These are phyloP conservation scores for Galago senegalensis DNA, from an alignment of 2,797 vertebrate genomes.

Conservation along the genomic window DNA sequence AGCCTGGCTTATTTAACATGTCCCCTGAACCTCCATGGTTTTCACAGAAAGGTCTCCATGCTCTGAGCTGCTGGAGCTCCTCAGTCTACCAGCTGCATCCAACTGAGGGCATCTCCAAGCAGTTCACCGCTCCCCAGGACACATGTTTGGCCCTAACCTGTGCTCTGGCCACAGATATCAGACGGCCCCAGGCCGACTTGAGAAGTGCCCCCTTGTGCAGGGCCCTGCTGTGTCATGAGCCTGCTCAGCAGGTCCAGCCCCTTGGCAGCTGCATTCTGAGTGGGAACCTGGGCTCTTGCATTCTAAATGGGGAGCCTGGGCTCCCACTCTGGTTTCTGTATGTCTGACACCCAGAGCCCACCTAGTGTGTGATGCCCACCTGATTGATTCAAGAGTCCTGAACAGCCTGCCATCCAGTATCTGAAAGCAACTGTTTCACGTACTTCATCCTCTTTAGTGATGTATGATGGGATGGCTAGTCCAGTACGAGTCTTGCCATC, in stretches of 20 bases:
- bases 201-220: background rate
- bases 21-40: background rate
- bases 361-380: no score
- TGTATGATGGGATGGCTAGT: background rate
- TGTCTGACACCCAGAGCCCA: no score
- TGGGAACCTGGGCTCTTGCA: no score
- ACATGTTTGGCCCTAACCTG: background rate
- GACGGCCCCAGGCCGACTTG: background rate
- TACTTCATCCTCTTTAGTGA: background rate
- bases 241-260: rapidly evolving
- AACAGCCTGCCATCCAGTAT: background rate
- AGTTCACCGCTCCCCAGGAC: background rate
- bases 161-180: background rate
- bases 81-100: no score
- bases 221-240: background rate
- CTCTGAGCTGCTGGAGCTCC: background rate
- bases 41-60: background rate
- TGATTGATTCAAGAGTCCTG: background rate
- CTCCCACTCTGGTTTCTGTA: background rate
- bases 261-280: background rate
- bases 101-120: background rate
- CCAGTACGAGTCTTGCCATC: background rate
- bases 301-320: background rate
- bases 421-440: background rate
- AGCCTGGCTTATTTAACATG: background rate